These are phyloP conservation scores for Sinhomidia bicolor DNA, from an alignment of 2,888 invertebrate species.

Conservation along the genomic window DNA sequence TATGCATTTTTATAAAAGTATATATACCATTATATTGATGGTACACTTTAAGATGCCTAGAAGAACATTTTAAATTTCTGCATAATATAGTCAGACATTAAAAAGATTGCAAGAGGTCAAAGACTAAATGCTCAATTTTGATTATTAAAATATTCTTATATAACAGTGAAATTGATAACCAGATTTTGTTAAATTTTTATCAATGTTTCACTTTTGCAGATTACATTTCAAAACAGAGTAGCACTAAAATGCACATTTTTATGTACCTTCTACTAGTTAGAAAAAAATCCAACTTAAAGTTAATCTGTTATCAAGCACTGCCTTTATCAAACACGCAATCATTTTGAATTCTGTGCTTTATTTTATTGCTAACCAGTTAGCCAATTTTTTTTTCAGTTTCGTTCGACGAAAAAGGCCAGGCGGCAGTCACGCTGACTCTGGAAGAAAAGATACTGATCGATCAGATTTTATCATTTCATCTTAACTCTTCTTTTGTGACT, in stretches of 20 bases:
- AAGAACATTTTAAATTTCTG: background rate
- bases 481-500: background rate
- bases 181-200: background rate
- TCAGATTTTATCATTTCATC: background rate
- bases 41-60: too few species aligned
- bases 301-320: too few species aligned
- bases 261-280: background rate
- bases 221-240: background rate
- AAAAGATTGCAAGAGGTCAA: background rate
- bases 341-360: background rate
- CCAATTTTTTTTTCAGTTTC: background rate
- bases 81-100: background rate
- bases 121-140: background rate
- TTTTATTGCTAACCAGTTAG: background rate
- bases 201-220: background rate
- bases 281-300: too few species aligned
- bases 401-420: background rate
- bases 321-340: background rate
- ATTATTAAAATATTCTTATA: background rate
- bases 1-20: background rate
- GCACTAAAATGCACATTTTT: background rate
- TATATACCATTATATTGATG: too few species aligned
- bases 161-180: background rate
- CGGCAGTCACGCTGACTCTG: conserved; percentile 47
- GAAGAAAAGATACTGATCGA: conserved; percentile 5